Evolutionary conservation across 2,797 vertebrate genomes (phyloP), one percentile per base, ranked within the genome.

Genomic region (Sebastes itinus): DNA sequence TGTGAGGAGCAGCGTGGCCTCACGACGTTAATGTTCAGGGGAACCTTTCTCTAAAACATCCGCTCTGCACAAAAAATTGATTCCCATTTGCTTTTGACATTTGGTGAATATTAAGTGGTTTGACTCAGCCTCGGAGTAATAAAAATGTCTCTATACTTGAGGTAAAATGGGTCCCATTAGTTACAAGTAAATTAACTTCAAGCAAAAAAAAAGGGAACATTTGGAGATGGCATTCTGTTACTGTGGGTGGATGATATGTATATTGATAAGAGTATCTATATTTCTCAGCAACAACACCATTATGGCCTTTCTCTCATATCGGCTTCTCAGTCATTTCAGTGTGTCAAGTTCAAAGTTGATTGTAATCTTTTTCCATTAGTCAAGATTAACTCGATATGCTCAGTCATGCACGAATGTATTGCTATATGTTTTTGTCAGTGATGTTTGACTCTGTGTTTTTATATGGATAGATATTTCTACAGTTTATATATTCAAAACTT

Each of bases 1-100:
- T 10, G 73, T 94, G 81, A 94, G 79, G 82, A 96, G 94, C 90
- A 96, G 89, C 18, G 11, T 95, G 58, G 95, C 95, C 6, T 78
- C 92, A 4, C 95, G 95, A 58, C 95, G 88, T 5, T 92, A 75
- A 87, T 4, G 73, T 77, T 77, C 49, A 14, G 28, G 55, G 49
- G 74, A 49, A 49, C 46, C 62, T 20, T 70, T 32, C 61, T 13
- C 72, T 56, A 11, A 84, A 27, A 69, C 22, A 42, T 46, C 12
- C 65, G 80, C 71, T 66, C 49, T 30, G 42, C 63, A 75, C 8
- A 46, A 52, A 80, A 71, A 80, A 71, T 28, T 8, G 61, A 84
- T 72, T 83, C 28, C 42, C 27, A 64, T 72, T 69, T 81, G 70
- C 71, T 83, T 80, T 67, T 61, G 56, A 83, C 78, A 84, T 80